A percentile compares a stretch with the other conserved stretches of the same genome.
These are phyloP conservation scores for Lingula anatina DNA, from an alignment of 2,888 invertebrate species.

Conservation along the genomic window DNA sequence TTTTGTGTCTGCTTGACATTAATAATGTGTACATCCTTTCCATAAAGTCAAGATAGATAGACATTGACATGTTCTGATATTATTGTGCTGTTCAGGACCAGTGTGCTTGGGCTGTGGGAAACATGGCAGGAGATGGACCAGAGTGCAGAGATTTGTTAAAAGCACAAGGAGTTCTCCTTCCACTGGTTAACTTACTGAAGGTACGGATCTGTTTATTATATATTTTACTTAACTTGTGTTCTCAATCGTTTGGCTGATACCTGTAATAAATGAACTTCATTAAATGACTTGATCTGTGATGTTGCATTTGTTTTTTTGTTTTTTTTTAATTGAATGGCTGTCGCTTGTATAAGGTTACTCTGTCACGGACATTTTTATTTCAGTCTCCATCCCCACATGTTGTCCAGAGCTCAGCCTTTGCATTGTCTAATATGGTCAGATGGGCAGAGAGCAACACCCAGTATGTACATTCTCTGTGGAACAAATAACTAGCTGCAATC, in stretches of 20 bases:
- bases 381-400: conserved; percentile 33
- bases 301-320: no score
- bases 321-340: no score
- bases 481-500: no score
- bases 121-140: conserved; percentile 39
- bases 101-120: conserved; percentile 47
- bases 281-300: no score
- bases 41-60: no score
- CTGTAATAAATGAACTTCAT: neutral
- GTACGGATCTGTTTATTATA: conserved; percentile 11
- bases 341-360: no score
- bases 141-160: conserved; percentile 29
- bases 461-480: no score
- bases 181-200: conserved; percentile 35
- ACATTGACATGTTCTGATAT: no score
- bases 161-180: conserved; percentile 35
- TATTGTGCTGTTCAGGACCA: no score
- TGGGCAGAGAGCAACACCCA: conserved; percentile 25
- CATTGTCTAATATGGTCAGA: conserved; percentile 40
- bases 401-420: conserved; percentile 42
- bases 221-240: neutral
- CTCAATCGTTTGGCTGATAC: neutral
- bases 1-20: no score
- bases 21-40: no score
- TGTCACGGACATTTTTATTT: no score